Evolutionary conservation across 2,113 vertebrate species (phyloP), one percentile per base, ranked within the genome.

Genomic region (Ranitomeya variabilis): DNA sequence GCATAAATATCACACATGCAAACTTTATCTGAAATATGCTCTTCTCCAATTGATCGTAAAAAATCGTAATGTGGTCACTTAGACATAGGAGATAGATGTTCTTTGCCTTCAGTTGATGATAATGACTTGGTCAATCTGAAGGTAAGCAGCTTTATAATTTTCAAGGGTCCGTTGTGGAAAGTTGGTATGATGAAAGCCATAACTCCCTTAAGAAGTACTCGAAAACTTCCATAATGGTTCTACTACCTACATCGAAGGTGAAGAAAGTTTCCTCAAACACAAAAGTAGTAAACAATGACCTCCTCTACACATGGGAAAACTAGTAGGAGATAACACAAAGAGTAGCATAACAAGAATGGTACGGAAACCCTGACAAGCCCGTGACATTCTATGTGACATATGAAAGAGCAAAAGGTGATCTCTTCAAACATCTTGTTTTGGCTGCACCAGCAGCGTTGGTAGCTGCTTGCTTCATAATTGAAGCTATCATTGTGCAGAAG

Each of bases 381-480:
- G 26, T 54, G 81, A 83, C 31, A 69, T 67, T 83, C 45, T 83
- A 14, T 11, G 6, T 67, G 81, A 84, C 82, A 55, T 83, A 52
- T 71, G 51, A 84, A 55, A 71, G 82, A 10, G 64, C 64, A 83
- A 84, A n/a, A 57, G 66, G 64, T 71, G 82, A 71, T 71, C 82
- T 83, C 66, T 64, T 69, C 64, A 67, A 83, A 69, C 82, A 69
- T 71, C 82, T 84, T 71, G 66, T 71, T 84, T 71, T n/a, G 82
- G 66, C 62, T 71, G 12, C 51, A 84, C 66, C 82, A 57, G n/a
- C 82, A 71, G 23, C 54, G 82, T 71, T 67, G 64, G 66, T 71
- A 84, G 45, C 23, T 67, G 21, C 82, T 84, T 84, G 71, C 45
- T 45, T 84, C 18, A 71, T 84, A 71, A 84, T 84, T 84, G 82